Percentiles rank a stretch among this genome's conserved stretches.
phyloP scores from a whole-genome alignment of 2,113 vertebrate species.

The Chaetodon auriga region DNA sequence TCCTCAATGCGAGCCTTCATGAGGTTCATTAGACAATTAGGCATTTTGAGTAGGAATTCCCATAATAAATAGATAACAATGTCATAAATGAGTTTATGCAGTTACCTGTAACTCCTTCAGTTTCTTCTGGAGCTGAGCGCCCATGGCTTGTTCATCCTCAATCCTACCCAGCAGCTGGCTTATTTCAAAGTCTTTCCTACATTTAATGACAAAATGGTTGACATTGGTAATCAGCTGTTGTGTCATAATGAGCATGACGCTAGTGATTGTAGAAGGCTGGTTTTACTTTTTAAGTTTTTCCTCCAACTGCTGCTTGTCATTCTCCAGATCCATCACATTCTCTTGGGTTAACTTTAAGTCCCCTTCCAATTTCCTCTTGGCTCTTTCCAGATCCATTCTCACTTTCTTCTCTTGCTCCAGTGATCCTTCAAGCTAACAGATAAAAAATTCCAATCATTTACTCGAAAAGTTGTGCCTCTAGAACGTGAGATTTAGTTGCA shows the following conservation, averaged over 20 bases:
- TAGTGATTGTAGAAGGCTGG: background rate
- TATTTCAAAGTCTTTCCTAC: conserved; percentile 90
- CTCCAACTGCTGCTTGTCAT: conserved; percentile 64
- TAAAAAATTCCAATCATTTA: background rate
- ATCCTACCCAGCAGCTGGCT: conserved; percentile 87
- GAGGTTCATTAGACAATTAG: background rate
- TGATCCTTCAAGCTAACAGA: conserved; percentile 58
- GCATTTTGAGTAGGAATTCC: background rate
- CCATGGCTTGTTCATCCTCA: conserved; percentile 89
- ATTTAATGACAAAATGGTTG: background rate
- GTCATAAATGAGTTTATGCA: background rate
- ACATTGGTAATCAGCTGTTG: background rate
- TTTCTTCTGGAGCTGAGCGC: conserved; percentile 90
- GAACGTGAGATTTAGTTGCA: background rate
- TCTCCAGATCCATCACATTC: conserved; percentile 62
- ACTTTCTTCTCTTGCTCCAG: conserved; percentile 67
- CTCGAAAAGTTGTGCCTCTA: background rate
- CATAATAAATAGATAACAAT: background rate
- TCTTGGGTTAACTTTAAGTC: conserved; percentile 65
- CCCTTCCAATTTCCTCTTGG: conserved; percentile 63
- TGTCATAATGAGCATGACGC: background rate
- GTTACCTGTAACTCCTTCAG: conserved; percentile 92
- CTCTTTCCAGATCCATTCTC: conserved; percentile 65
- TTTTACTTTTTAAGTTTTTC: conserved; percentile 65
- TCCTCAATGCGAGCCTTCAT: conserved; percentile 86